phyloP scores from a whole-genome alignment of 2,797 vertebrate genomes.

The Gymnothorax javanicus region DNA sequence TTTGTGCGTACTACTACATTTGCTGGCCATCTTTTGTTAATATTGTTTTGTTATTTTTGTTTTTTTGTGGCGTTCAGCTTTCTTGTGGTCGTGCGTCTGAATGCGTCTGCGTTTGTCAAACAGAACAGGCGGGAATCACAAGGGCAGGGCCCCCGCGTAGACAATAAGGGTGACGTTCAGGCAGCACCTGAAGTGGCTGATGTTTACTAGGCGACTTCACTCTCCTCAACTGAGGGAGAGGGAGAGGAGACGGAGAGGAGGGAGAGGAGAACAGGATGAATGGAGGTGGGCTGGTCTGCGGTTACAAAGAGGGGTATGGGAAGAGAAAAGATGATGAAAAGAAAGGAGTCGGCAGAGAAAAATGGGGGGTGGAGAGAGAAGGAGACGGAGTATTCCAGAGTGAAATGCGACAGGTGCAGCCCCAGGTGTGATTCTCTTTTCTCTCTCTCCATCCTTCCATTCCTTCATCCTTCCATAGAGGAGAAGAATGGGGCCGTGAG shows the following conservation, averaged over 20 bases:
- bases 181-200: background rate
- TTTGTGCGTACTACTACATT: background rate
- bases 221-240: background rate
- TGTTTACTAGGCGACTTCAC: background rate
- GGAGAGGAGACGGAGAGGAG: background rate
- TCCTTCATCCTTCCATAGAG: background rate
- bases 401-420: conserved; percentile 34
- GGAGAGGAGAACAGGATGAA: background rate
- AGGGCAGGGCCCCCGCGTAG: background rate
- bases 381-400: background rate
- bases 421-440: conserved; percentile 35
- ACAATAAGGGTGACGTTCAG: conserved; percentile 19
- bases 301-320: background rate
- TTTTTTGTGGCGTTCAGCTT: background rate
- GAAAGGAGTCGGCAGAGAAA: conserved; percentile 9
- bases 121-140: background rate
- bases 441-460: background rate
- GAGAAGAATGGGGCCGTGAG: background rate
- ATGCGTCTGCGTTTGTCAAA: background rate
- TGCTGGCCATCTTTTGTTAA: background rate
- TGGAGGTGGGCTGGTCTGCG: conserved; percentile 8
- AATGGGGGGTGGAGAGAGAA: background rate
- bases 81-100: background rate
- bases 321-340: conserved; percentile 10
- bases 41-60: background rate